A percentile compares a stretch with the other conserved stretches of the same genome.
Evolutionary conservation across 2,113 vertebrate species (phyloP).

Genomic region (Forbesichthys agassizii): DNA sequence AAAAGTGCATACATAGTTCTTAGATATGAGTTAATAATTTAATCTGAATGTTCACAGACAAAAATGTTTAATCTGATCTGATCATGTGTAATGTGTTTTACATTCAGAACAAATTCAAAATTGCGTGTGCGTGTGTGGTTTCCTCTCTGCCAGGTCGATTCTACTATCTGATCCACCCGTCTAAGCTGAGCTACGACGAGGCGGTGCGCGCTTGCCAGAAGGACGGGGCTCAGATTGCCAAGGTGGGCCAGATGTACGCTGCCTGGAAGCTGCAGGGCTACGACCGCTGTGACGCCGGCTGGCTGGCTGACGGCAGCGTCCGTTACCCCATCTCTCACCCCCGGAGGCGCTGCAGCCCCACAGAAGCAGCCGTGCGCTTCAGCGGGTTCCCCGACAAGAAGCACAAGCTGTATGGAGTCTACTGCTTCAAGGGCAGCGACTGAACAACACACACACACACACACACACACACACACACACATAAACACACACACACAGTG

Average conservation of each 20-base stretch:
- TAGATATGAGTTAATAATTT: no score
- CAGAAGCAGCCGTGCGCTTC: slow-evolving; percentile 88
- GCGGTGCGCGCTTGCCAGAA: slow-evolving; percentile 86
- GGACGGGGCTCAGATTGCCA: slow-evolving; percentile 90
- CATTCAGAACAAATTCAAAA: no score
- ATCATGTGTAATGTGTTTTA: no score
- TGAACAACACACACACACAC: slow-evolving; percentile 65
- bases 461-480: slow-evolving; percentile 1
- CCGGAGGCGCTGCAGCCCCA: slow-evolving; percentile 89
- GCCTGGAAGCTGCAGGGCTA: slow-evolving; percentile 95
- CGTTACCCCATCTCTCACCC: slow-evolving; percentile 91
- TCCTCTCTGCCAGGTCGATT: slow-evolving; percentile 80
- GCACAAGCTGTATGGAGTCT: slow-evolving; percentile 95
- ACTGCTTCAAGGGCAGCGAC: slow-evolving; percentile 89
- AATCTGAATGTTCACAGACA: no score
- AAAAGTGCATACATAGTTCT: no score
- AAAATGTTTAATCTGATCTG: no score
- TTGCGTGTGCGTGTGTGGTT: background rate
- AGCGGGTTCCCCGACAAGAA: slow-evolving; percentile 94
- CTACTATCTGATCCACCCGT: slow-evolving; percentile 92
- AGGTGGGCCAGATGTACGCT: slow-evolving; percentile 94
- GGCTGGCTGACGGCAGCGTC: slow-evolving; percentile 94
- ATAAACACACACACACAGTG: slow-evolving; percentile 19
- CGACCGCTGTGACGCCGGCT: slow-evolving; percentile 94
- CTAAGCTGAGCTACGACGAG: slow-evolving; percentile 90